Evolutionary conservation across 2,797 vertebrate genomes (phyloP), one percentile per base, ranked within the genome.

Genomic region (Myiotriccus ornatus): DNA sequence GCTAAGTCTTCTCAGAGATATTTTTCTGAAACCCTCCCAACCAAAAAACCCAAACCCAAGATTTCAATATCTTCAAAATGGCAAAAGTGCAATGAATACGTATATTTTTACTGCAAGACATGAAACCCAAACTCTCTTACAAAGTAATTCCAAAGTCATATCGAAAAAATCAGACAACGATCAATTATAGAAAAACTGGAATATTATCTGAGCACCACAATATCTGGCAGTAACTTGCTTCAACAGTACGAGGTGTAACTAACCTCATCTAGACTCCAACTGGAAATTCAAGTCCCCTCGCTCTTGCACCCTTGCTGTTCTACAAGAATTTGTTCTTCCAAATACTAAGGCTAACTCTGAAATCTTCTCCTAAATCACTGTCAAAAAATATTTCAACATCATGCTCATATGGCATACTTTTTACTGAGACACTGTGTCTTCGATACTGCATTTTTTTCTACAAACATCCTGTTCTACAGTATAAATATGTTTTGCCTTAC

Each of bases 361-460:
- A 96, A 78, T 68, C n/a, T 80, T 80, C 60, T 90, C 65, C 65
- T 17, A 52, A 92, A 75, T 60, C 35, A 44, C 21, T 41, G 25
- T 57, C 64, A 69, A 84, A 93, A 92, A 91, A 35, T 17, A 63
- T 52, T 91, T 84, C 60, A 67, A 43, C 0, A 4, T 63, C 56
- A 67, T 4, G 20, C n/a, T 87, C 41, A 50, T 2, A 12, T 74
- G 4, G 50, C 14, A 73, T 41, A 62, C 19, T 34, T 86, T 67
- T 56, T 64, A 70, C 24, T 43, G 14, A 70, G 37, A 80, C 4
- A 30, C 1, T 7, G 14, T 34, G 8, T 43, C 82, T 52, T 84
- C 44, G 28, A 69, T 14, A 23, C 18, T 37, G 44, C 14, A 6
- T 52, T 87, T 92, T 65, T 85, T 37, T 46, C 35, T 63, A 67